Base-by-base conservation (phyloP, 1,140 invertebrate genomes). In the Drosophila ohnishii region DNA sequence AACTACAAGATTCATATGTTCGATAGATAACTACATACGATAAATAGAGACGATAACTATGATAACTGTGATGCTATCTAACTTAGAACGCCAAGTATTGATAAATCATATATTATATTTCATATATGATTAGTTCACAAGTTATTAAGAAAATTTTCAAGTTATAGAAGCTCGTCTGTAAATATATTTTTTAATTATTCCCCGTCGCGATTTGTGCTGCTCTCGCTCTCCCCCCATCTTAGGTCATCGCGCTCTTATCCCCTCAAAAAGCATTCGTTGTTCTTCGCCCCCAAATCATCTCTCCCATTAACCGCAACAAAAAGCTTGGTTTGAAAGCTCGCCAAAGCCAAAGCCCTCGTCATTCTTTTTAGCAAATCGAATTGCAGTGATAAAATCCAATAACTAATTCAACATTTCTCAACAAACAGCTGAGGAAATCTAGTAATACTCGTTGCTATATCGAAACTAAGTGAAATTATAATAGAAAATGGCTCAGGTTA, bases 401-500 rank as follows among this genome's bases (percentile, higher is more conserved):
- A 58, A 53, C 40, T 66, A 66, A 59, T 39, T 55, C 11, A 35
- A 39, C 9, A 40, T 25, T 48, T 80, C 45, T 39, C n/a, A 35
- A 48, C n/a, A 55, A 55, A 72, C 72, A 62, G 67, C 53, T 58
- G 48, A 60, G 39, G 50, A 64, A 74, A 80, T 53, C 34, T 58
- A 75, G 16, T 78, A 81, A 85, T 78, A 85, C 70, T 78, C 81
- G 62, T 81, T 58, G 69, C 48, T 72, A 63, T 22, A 60, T 60
- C 48, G 56, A 83, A 75, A 58, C 63, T 77, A 80, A 85, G 59
- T 74, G 65, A 67, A 81, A 88, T 81, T 89, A 81, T 65, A 65
- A 44, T 76, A 75, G 16, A 72, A 51, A 85, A 91, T 91, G 90
- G 90, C 90, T 90, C 88, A 90, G 90, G 90, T 77, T 76, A 91